Evolutionary conservation across 2,888 invertebrate species (phyloP), one percentile per base, ranked within the genome.

Genomic region (Cacoxenus indagator): DNA sequence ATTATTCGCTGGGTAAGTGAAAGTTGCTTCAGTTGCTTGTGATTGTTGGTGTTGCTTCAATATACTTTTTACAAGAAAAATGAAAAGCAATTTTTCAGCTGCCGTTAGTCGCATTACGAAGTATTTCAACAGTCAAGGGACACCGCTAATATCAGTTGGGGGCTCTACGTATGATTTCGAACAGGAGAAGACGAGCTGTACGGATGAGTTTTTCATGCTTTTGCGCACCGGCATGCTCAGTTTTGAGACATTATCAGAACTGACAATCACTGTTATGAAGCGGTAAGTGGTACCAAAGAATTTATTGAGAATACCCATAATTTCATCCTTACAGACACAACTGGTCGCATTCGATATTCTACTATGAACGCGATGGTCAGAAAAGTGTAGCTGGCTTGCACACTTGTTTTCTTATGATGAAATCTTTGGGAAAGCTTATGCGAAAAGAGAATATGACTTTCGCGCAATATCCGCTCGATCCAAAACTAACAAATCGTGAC

Each of bases 131-230:
- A 90, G 90, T 29, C 92, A 93, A 6, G 93, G 92, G 8, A 92
- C 91, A 0, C 96, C 96, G 0, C 87, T 96, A 14, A 89, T 96
- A 65, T 94, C 96, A 0, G 93, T 94, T 0, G 95, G 95, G 0
- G 96, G 94, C 0, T 92, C 95, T 70, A 93, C 94, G 0, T 92
- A 90, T 77, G 95, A 96, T 87, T 96, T 95, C 84, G 92, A 92
- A 29, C 89, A 90, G 65, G 90, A 91, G 19, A 96, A 96, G 85
- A 92, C 90, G 1, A 89, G 89, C 2, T 93, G 93, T 78, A 87
- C 89, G 0, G 91, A 94, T 75, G 95, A 96, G 86, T 96, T 92
- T 86, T 94, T 93, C 83, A 93, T 95, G 92, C 89, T 94, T 43
- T 90, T 94, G 3, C 90, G 95, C 67, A 90, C 93, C 11, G 95